phyloP scores from a whole-genome alignment of 2,797 vertebrate species.

The Coracias cyanogaster region DNA sequence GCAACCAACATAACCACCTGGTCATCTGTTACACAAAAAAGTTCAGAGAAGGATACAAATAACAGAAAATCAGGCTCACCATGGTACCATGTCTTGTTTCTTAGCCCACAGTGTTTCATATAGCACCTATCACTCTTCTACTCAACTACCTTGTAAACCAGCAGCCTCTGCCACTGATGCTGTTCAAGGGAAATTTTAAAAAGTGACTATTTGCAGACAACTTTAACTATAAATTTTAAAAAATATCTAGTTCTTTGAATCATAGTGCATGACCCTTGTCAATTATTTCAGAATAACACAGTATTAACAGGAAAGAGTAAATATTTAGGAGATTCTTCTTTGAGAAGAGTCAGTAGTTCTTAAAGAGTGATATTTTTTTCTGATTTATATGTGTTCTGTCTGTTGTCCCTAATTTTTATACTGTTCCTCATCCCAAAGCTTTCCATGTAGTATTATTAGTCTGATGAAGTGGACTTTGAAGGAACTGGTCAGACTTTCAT shows the following conservation, averaged over 20 bases:
- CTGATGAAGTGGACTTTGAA: not conserved
- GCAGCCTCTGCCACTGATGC: not conserved
- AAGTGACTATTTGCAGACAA: not conserved
- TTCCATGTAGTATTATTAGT: accelerated
- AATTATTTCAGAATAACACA: not conserved
- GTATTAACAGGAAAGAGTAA: not conserved
- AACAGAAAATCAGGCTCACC: not conserved
- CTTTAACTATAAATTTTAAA: not conserved
- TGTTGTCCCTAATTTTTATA: not conserved
- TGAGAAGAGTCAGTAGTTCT: not conserved
- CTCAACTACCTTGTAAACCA: not conserved
- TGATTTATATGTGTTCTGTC: not conserved
- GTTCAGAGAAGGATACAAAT: not conserved
- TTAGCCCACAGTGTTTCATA: not conserved
- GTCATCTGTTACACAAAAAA: not conserved
- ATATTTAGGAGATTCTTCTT: not conserved
- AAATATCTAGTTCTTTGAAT: not conserved
- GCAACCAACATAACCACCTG: not conserved
- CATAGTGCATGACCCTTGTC: not conserved
- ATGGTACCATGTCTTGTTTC: accelerated
- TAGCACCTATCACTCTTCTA: not conserved
- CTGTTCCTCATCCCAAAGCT: not conserved
- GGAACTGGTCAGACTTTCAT: not conserved
- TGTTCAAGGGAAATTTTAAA: not conserved
- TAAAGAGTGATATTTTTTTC: not conserved